Base-by-base conservation (phyloP, 2,888 invertebrate species). In the Drosophila kuntzei region DNA sequence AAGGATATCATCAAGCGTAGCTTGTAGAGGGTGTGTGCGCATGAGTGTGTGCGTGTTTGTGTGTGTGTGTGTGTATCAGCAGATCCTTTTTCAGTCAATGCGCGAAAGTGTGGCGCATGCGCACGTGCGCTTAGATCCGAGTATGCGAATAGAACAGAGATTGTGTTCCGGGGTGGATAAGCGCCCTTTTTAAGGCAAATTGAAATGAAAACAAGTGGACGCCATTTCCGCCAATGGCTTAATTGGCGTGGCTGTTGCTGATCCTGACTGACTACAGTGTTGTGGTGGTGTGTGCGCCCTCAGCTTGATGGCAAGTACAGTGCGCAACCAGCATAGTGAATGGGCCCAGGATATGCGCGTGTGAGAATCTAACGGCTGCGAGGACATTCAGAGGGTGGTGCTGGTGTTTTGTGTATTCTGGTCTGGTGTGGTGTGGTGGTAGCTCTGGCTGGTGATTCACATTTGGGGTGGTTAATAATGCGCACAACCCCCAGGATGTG, bases 151-250 rank as follows among this genome's bases (percentile, higher is more conserved):
- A 22, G 34, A 34, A 8, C n/a, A 41, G 12, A 12, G 20, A 41
- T 41, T 20, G 27, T 44, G 14, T 5, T 41, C 57, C 71, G 72
- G 80, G 80, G 73, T 79, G 77, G 71, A 39, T 47, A n/a, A 9
- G 64, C 63, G 59, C 59, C 81, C 75, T 71, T 68, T 66, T 58
- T 62, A 34, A 27, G 20, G 54, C 8, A n/a, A n/a, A n/a, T n/a
- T n/a, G 72, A 71, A 85, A 87, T 85, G 75, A 89, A 84, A 89
- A 85, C 85, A 85, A 85, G 85, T 85, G 85, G 85, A 87, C 74
- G 81, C 74, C 78, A 79, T 89, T 72, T 87, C 87, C 87, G 80
- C 80, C 78, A 76, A 80, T 64, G 64, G 66, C 34, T 78, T 76
- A 77, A 84, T 88, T 87, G 79, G 44, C 59, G 62, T 75, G 55